phyloP scores from a whole-genome alignment of 2,797 vertebrate genomes.

The Valencia hispanica region DNA sequence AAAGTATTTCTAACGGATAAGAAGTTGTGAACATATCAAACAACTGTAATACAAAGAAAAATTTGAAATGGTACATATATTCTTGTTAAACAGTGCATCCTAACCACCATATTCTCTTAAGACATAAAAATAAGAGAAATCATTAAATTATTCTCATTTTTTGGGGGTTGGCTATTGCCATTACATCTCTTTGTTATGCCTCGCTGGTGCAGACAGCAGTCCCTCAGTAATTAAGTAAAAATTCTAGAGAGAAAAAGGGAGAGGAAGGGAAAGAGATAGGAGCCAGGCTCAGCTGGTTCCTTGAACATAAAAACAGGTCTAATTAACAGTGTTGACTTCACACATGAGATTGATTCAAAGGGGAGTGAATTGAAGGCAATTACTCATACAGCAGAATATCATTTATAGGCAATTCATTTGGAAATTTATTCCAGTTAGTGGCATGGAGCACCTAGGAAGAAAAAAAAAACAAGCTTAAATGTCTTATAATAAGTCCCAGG shows the following conservation, averaged over 20 bases:
- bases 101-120: conserved; percentile 51
- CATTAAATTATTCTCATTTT: conserved; percentile 58
- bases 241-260: conserved; percentile 70
- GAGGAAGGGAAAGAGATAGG: conserved; percentile 60
- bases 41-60: conserved; percentile 25
- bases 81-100: conserved; percentile 41
- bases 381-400: conserved; percentile 76
- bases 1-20: conserved; percentile 16
- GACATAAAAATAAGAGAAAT: conserved; percentile 62
- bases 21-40: conserved; percentile 26
- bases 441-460: conserved; percentile 16
- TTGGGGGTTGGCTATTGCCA: conserved; percentile 72
- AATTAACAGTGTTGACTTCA: conserved; percentile 82
- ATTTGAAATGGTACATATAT: conserved; percentile 29
- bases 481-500: conserved; percentile 17
- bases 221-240: conserved; percentile 83
- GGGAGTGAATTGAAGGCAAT: conserved; percentile 80
- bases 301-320: conserved; percentile 81
- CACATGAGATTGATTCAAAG: conserved; percentile 83
- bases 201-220: conserved; percentile 76
- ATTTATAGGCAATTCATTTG: conserved; percentile 76
- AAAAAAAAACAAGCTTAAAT: conserved; percentile 26
- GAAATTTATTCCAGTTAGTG: conserved; percentile 60
- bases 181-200: conserved; percentile 80
- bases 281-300: conserved; percentile 79